Conservation (phyloP, 2,888 invertebrate genomes). For the Nudaria mundana region DNA sequence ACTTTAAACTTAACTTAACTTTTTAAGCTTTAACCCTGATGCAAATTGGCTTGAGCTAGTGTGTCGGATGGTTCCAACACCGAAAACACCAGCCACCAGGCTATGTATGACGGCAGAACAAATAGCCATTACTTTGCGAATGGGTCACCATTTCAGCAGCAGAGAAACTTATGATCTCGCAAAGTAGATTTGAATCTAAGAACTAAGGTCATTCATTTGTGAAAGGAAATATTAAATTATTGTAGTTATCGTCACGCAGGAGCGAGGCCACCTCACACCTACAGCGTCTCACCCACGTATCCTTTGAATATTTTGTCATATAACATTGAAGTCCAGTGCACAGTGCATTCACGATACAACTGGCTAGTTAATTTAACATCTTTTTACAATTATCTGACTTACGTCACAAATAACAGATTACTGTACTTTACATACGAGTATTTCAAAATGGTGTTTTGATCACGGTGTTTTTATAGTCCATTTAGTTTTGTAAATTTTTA, state of each 20-base stretch:
- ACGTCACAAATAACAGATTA: slow-evolving; percentile 32
- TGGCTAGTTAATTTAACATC: slow-evolving; percentile 44
- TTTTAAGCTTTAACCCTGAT: too few species aligned
- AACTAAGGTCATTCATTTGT: slow-evolving; percentile 26
- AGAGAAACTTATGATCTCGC: too few species aligned
- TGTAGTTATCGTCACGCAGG: slow-evolving; percentile 38
- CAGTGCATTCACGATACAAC: slow-evolving; percentile 47
- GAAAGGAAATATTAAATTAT: slow-evolving; percentile 46
- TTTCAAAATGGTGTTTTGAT: slow-evolving; percentile 16
- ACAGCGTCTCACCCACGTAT: slow-evolving; percentile 58
- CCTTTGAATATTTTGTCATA: slow-evolving; percentile 52
- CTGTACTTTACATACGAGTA: too few species aligned
- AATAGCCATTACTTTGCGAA: too few species aligned
- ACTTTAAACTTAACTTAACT: too few species aligned
- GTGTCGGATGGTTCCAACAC: too few species aligned
- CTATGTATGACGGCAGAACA: too few species aligned
- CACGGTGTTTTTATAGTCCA: slow-evolving; percentile 13
- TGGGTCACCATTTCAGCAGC: too few species aligned
- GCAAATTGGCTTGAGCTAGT: too few species aligned
- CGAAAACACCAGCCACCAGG: too few species aligned
- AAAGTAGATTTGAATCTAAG: too few species aligned
- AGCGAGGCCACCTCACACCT: slow-evolving; percentile 55
- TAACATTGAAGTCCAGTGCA: slow-evolving; percentile 52
- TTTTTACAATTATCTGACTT: slow-evolving; percentile 30
- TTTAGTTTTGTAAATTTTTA: slow-evolving; percentile 41